phyloP scores from a whole-genome alignment of 2,888 invertebrate genomes.

The Omphaloscelis lunosa region DNA sequence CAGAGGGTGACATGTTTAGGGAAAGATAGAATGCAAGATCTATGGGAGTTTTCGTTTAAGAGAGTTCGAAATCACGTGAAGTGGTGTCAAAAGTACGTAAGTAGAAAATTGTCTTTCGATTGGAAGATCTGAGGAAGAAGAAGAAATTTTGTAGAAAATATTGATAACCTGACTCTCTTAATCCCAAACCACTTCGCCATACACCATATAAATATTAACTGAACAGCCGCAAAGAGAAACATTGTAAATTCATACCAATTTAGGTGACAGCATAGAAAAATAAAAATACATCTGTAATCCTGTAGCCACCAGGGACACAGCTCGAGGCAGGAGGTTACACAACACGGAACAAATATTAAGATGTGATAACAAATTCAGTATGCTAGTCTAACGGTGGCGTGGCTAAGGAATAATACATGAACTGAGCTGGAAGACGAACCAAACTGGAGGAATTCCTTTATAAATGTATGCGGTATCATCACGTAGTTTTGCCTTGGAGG shows the following conservation, averaged over 20 bases:
- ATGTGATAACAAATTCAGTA: constrained; percentile 67
- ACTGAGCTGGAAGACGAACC: constrained; percentile 54
- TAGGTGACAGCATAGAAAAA: constrained; percentile 62
- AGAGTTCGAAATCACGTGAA: neutral
- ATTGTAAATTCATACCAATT: constrained; percentile 64
- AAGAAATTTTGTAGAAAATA: constrained; percentile 3
- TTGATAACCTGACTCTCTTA: constrained; percentile 7
- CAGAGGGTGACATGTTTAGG: constrained; percentile 18
- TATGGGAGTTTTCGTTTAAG: neutral
- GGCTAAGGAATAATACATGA: constrained; percentile 68
- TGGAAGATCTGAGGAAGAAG: neutral
- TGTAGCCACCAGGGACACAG: constrained; percentile 59
- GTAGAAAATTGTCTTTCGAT: neutral
- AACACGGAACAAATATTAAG: constrained; percentile 70
- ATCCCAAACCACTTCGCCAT: constrained; percentile 34
- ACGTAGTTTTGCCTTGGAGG: constrained; percentile 63
- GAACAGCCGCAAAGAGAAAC: constrained; percentile 28
- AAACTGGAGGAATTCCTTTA: constrained; percentile 59
- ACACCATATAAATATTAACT: constrained; percentile 22
- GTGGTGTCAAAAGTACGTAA: neutral
- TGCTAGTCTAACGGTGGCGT: constrained; percentile 62
- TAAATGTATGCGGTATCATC: constrained; percentile 65
- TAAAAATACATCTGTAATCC: constrained; percentile 63
- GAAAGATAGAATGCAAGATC: constrained; percentile 3
- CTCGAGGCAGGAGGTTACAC: constrained; percentile 47